phyloP scores from a whole-genome alignment of 2,797 vertebrate genomes.

The Capromys pilorides region DNA sequence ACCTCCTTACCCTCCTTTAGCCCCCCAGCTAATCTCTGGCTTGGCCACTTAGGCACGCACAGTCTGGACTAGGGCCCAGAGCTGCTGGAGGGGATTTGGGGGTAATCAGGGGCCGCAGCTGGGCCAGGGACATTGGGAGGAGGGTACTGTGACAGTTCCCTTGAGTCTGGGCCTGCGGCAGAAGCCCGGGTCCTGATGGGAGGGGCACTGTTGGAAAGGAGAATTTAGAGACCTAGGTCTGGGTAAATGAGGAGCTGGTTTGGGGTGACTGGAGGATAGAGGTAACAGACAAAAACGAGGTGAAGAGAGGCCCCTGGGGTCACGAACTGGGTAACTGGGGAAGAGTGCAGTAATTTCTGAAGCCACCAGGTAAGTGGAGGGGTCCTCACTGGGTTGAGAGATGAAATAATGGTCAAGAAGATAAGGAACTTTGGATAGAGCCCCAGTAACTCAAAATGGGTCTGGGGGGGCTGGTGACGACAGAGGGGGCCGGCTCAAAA shows the following conservation, averaged over 20 bases:
- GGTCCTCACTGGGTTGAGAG: neutral
- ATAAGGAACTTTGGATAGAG: conserved; percentile 54
- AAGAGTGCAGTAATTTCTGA: neutral
- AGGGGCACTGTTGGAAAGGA: neutral
- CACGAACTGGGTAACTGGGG: neutral
- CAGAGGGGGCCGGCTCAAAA: neutral
- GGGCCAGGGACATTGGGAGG: neutral
- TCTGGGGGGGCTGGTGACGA: neutral
- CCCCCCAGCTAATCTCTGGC: conserved; percentile 74
- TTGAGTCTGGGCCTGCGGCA: neutral
- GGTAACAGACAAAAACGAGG: neutral
- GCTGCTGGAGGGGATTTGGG: conserved; percentile 40
- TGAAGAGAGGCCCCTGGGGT: neutral
- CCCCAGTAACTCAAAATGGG: neutral
- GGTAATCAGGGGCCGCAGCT: conserved; percentile 67
- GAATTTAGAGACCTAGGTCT: neutral
- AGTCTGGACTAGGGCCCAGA: conserved; percentile 46
- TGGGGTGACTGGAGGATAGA: neutral
- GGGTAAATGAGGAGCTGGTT: neutral
- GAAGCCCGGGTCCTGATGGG: neutral
- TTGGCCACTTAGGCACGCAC: conserved; percentile 77
- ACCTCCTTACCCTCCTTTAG: neutral
- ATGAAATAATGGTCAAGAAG: neutral
- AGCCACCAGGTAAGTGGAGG: conserved; percentile 7
- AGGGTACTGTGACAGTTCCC: conserved; percentile 17